Evolutionary conservation across 2,113 vertebrate species (phyloP).

Genomic region (Cavia porcellus): DNA sequence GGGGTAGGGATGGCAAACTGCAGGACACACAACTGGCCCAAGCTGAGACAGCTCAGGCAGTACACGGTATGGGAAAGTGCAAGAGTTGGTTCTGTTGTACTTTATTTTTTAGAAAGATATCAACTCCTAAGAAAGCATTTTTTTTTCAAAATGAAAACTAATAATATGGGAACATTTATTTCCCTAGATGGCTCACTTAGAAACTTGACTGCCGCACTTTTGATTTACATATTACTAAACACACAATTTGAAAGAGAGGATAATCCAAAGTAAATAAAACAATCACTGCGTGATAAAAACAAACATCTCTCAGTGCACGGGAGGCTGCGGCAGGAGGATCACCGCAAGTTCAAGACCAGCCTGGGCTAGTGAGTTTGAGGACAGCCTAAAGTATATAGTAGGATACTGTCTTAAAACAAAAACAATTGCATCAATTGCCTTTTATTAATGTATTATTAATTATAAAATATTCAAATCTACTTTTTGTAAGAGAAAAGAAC

Average conservation of each 20-base stretch:
- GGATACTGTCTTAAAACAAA: background rate
- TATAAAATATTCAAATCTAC: slow-evolving; percentile 8
- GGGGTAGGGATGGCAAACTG: background rate
- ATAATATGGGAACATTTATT: background rate
- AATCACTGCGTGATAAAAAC: background rate
- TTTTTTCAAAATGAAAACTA: slow-evolving; percentile 19
- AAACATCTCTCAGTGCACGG: background rate
- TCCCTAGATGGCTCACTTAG: slow-evolving; percentile 53
- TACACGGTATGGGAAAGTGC: fast-evolving
- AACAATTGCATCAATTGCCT: background rate
- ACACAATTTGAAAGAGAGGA: slow-evolving; percentile 27
- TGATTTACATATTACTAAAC: background rate
- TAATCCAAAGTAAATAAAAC: slow-evolving; percentile 51
- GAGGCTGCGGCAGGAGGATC: background rate
- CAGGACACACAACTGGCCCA: background rate
- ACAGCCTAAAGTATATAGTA: background rate
- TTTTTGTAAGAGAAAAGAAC: background rate
- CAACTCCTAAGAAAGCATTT: slow-evolving; percentile 6
- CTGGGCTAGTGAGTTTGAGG: background rate
- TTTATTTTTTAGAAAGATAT: background rate
- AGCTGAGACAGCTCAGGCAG: background rate
- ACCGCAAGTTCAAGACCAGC: background rate
- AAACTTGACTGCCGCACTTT: slow-evolving; percentile 36
- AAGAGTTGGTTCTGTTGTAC: fast-evolving
- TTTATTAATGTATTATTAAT: slow-evolving; percentile 29